Evolutionary conservation across 2,113 vertebrate species (phyloP).

Genomic region (Megaleporinus macrocephalus): DNA sequence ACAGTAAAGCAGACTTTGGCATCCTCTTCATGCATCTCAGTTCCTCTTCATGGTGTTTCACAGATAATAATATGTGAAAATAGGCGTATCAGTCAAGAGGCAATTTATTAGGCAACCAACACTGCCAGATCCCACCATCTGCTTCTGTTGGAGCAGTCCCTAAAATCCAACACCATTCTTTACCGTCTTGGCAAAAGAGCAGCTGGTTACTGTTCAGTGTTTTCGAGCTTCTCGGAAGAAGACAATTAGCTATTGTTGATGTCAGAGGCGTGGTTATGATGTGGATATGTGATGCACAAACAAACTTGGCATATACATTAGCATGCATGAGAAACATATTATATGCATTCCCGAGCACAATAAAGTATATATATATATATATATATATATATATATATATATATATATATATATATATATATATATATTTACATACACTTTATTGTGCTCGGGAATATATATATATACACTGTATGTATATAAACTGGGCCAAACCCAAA

Average conservation of each 20-base stretch:
- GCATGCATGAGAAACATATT: neutral
- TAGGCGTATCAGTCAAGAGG: constrained; percentile 70
- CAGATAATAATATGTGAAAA: constrained; percentile 70
- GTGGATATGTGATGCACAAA: neutral
- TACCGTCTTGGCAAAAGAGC: constrained; percentile 36
- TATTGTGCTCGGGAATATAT: too few species aligned
- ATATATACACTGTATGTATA: too few species aligned
- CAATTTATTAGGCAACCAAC: constrained; percentile 66
- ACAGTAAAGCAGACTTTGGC: constrained; percentile 66
- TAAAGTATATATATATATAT: too few species aligned
- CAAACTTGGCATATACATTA: neutral
- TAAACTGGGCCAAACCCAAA: too few species aligned
- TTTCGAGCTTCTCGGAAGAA: constrained; percentile 1
- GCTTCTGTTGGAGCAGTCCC: constrained; percentile 58
- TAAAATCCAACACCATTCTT: constrained; percentile 40
- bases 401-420: too few species aligned
- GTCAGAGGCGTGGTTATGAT: neutral
- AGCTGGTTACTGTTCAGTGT: constrained; percentile 11
- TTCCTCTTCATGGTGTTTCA: constrained; percentile 61
- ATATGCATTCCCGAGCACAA: neutral
- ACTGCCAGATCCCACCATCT: constrained; percentile 74
- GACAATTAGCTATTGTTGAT: constrained; percentile 14
- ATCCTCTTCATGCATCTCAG: constrained; percentile 52
- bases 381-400: too few species aligned
- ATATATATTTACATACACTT: too few species aligned